A percentile compares a stretch with the other conserved stretches of the same genome.
Evolutionary conservation across 2,113 vertebrate species (phyloP).

Genomic region (Axis porcinus): DNA sequence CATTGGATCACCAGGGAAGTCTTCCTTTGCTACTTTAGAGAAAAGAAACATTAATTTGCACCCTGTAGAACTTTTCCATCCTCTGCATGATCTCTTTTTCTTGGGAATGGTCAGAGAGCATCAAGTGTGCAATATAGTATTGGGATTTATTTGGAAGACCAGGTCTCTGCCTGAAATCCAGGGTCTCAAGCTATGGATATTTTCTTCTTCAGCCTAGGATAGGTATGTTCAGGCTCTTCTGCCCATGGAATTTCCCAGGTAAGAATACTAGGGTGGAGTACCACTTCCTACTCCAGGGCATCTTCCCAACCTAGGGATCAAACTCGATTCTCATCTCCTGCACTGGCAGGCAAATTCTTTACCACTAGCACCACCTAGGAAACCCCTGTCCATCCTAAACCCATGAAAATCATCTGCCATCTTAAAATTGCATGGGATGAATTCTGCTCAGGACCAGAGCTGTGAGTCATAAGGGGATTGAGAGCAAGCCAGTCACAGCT

Average conservation of each 20-base stretch:
- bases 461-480: neutral
- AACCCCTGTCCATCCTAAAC: neutral
- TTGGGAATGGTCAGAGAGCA: neutral
- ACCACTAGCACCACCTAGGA: neutral
- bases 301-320: neutral
- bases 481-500: neutral
- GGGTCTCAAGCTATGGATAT: neutral
- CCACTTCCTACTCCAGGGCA: neutral
- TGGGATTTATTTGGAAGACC: neutral
- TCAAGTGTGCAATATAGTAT: too few relatives aligned
- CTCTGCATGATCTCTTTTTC: neutral
- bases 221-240: neutral
- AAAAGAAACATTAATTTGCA: neutral
- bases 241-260: neutral
- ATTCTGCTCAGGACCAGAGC: neutral
- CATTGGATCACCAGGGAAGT: neutral
- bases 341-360: neutral
- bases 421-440: neutral
- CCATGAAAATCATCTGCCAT: neutral
- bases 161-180: neutral
- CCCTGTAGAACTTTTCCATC: neutral
- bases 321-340: neutral
- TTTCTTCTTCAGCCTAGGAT: neutral
- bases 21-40: neutral
- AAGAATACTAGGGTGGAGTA: neutral